These are phyloP conservation scores for Gorsachius magnificus DNA, from an alignment of 2,797 vertebrate species.

Conservation along the genomic window DNA sequence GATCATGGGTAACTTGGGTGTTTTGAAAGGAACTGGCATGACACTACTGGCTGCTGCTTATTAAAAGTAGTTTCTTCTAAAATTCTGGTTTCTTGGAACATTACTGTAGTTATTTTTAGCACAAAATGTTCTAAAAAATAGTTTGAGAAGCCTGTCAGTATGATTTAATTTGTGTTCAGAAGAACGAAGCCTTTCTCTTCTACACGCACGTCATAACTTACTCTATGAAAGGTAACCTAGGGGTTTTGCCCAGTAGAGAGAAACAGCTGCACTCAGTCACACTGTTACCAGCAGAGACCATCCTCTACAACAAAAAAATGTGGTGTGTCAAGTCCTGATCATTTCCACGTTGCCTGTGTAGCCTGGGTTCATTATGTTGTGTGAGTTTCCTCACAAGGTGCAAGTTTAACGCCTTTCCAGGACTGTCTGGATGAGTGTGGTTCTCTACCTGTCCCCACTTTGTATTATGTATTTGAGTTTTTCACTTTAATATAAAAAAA, in stretches of 20 bases:
- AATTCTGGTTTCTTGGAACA: not conserved
- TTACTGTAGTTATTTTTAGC: not conserved
- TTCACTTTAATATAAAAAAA: not conserved
- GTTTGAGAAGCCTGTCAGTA: not conserved
- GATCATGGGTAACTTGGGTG: accelerated
- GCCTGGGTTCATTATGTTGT: not conserved
- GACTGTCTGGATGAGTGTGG: not conserved
- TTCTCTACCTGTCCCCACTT: not conserved
- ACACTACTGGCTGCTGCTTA: not conserved
- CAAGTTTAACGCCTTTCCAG: not conserved
- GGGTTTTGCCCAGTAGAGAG: not conserved
- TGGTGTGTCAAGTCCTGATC: not conserved
- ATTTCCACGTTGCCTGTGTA: accelerated
- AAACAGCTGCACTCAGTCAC: not conserved
- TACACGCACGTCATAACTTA: not conserved
- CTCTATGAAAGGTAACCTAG: not conserved
- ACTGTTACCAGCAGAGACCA: not conserved
- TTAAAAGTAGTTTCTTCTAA: not conserved
- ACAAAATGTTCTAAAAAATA: not conserved
- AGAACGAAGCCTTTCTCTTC: not conserved
- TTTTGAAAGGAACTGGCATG: not conserved
- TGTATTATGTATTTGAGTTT: not conserved
- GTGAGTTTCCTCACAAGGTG: not conserved
- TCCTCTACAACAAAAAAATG: not conserved
- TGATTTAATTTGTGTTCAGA: not conserved